phyloP scores from a whole-genome alignment of 2,797 vertebrate genomes.

The Enteromius fasciolatus region DNA sequence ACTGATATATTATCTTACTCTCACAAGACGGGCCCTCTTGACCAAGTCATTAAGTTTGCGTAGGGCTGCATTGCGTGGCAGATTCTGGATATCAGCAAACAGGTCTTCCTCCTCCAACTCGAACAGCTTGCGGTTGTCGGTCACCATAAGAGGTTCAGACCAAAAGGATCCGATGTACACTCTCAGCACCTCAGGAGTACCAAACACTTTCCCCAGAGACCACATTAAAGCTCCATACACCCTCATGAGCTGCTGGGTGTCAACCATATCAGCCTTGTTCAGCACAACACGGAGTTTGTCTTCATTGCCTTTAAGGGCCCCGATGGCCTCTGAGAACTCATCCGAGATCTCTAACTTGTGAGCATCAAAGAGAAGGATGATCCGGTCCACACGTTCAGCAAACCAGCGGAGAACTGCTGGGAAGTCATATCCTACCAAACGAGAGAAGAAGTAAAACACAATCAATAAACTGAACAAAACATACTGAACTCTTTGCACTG shows the following conservation, averaged over 20 bases:
- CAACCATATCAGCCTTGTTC: conserved; percentile 96
- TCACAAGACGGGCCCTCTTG: conserved; percentile 88
- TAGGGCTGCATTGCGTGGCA: conserved; percentile 88
- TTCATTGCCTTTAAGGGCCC: conserved; percentile 89
- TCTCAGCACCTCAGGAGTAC: conserved; percentile 90
- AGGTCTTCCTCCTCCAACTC: conserved; percentile 93
- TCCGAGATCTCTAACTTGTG: conserved; percentile 96
- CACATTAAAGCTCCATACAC: conserved; percentile 97
- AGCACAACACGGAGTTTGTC: conserved; percentile 95
- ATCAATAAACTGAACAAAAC: background rate
- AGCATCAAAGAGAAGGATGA: conserved; percentile 93
- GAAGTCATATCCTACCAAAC: conserved; percentile 88
- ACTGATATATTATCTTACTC: conserved; percentile 76
- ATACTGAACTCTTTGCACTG: background rate
- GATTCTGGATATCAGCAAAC: conserved; percentile 90
- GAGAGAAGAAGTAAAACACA: background rate
- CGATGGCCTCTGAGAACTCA: conserved; percentile 92
- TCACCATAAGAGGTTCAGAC: conserved; percentile 89
- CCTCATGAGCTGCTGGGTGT: conserved; percentile 93
- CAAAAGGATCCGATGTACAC: conserved; percentile 97
- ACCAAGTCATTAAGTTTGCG: conserved; percentile 93
- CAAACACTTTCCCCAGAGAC: conserved; percentile 92
- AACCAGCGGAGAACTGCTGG: conserved; percentile 93
- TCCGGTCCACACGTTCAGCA: conserved; percentile 90
- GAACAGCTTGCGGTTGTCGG: conserved; percentile 88